A percentile compares a stretch with the other conserved stretches of the same genome.
phyloP scores from a whole-genome alignment of 2,797 vertebrate genomes.

The Sebastes trivittatus region DNA sequence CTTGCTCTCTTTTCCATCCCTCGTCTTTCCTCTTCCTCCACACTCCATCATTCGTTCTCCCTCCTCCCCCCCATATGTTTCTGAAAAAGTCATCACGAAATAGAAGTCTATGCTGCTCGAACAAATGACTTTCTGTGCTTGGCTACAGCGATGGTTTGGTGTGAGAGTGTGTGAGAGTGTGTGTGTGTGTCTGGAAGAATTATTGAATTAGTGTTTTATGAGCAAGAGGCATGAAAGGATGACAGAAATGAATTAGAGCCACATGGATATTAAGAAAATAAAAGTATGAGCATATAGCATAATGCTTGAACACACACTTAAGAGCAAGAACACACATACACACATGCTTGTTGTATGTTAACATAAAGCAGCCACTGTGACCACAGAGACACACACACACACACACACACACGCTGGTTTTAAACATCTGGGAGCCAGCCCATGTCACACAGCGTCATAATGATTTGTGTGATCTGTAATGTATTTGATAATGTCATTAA shows the following conservation, averaged over 20 bases:
- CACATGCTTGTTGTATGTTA: background rate
- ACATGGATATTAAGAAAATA: constrained; percentile 19
- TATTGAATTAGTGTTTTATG: constrained; percentile 53
- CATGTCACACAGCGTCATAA: constrained; percentile 52
- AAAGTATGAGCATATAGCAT: background rate
- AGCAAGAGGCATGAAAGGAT: constrained; percentile 26
- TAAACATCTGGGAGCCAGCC: constrained; percentile 56
- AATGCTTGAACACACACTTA: background rate
- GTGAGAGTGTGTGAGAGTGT: background rate
- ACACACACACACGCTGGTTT: background rate
- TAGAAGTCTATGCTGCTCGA: constrained; percentile 37
- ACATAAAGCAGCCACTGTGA: constrained; percentile 1
- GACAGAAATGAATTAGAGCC: constrained; percentile 36
- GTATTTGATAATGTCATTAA: constrained; percentile 75
- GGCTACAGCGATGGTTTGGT: background rate
- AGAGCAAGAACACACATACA: background rate
- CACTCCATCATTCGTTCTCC: constrained; percentile 15
- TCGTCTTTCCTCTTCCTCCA: background rate
- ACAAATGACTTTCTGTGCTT: constrained; percentile 42
- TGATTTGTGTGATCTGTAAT: constrained; percentile 75
- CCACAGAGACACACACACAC: background rate
- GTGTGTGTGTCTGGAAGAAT: constrained; percentile 34
- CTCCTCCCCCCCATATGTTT: constrained; percentile 1
- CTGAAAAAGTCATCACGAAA: constrained; percentile 65
- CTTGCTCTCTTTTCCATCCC: background rate